Evolutionary conservation across 2,888 invertebrate species (phyloP).

Genomic region (Abscondita cerata): DNA sequence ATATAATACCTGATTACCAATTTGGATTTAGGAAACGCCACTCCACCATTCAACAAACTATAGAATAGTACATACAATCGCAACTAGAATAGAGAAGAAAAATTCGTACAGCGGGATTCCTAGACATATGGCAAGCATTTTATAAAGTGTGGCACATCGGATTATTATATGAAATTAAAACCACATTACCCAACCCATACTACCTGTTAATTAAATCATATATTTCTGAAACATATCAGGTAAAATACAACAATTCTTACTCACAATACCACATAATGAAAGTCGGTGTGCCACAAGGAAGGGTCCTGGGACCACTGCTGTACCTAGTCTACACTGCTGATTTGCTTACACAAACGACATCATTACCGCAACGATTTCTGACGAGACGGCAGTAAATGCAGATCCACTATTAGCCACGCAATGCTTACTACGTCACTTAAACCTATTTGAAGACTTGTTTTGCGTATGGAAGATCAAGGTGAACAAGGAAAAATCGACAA

Average conservation of each 20-base stretch:
- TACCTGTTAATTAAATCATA: neutral
- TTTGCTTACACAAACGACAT: neutral
- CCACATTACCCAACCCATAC: neutral
- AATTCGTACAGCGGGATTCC: too few relatives aligned
- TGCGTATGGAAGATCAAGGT: conserved; percentile 11
- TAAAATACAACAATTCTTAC: neutral
- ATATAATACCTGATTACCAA: neutral
- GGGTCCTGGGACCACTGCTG: conserved; percentile 5
- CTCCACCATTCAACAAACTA: neutral
- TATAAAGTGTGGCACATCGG: neutral
- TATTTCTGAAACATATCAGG: neutral
- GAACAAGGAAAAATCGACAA: conserved; percentile 4
- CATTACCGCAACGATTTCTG: neutral
- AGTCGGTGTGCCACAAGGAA: conserved; percentile 3
- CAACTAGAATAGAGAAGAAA: too few relatives aligned
- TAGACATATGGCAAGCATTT: neutral
- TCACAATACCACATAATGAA: neutral
- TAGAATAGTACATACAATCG: too few relatives aligned
- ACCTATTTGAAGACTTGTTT: neutral
- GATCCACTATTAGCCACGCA: neutral
- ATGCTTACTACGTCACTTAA: neutral
- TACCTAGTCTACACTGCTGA: conserved; percentile 7
- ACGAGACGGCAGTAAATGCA: neutral
- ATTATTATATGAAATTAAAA: neutral
- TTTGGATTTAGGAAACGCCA: neutral